A percentile compares a stretch with the other conserved stretches of the same genome.
These are phyloP conservation scores for Blera fallax DNA, from an alignment of 2,888 invertebrate species.

Conservation along the genomic window DNA sequence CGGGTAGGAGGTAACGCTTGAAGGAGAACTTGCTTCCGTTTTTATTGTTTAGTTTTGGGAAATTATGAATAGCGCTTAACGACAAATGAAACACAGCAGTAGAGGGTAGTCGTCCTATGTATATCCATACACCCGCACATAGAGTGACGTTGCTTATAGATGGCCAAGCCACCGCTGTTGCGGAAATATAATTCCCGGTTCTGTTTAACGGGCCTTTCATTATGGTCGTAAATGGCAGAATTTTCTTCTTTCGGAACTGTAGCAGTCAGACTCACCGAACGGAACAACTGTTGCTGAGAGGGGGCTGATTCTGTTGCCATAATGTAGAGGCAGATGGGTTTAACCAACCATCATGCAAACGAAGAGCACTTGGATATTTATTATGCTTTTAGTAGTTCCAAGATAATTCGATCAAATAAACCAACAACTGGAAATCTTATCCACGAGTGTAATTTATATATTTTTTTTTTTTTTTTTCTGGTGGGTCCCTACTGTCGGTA, in stretches of 20 bases:
- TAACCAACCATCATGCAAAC: slow-evolving; percentile 54
- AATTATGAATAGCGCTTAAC: slow-evolving; percentile 65
- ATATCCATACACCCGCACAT: neutral
- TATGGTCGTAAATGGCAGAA: slow-evolving; percentile 48
- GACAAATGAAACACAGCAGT: slow-evolving; percentile 59
- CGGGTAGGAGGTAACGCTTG: neutral
- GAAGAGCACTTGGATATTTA: slow-evolving; percentile 61
- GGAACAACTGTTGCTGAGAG: slow-evolving; percentile 63
- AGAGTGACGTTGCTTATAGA: neutral
- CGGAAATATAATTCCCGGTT: slow-evolving; percentile 53
- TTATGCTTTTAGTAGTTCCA: slow-evolving; percentile 58
- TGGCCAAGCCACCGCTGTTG: slow-evolving; percentile 27
- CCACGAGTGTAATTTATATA: slow-evolving; percentile 40
- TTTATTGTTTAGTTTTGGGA: slow-evolving; percentile 53
- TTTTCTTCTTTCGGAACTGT: neutral
- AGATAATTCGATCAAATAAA: slow-evolving; percentile 62
- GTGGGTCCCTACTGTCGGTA: slow-evolving; percentile 11
- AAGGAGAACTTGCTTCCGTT: slow-evolving; percentile 32
- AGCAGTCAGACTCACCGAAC: neutral
- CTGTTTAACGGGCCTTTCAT: slow-evolving; percentile 54
- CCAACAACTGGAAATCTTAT: slow-evolving; percentile 42
- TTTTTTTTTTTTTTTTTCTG: neutral
- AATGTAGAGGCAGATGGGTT: slow-evolving; percentile 43
- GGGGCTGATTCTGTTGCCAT: neutral
- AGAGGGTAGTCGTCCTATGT: neutral